phyloP scores from a whole-genome alignment of 2,113 vertebrate genomes.

The Coreoperca whiteheadi region DNA sequence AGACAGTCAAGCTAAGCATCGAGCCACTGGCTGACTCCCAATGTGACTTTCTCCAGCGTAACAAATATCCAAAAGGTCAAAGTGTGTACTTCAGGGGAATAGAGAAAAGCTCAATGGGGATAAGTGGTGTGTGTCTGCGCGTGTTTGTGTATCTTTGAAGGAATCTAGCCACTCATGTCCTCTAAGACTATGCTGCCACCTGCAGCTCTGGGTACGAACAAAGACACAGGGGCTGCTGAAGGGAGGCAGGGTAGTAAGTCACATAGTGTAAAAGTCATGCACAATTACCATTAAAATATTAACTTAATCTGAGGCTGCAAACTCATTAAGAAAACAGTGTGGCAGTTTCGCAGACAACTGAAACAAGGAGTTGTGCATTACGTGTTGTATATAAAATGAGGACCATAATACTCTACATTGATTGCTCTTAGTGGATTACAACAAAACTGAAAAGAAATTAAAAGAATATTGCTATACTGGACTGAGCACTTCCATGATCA shows the following conservation, averaged over 20 bases:
- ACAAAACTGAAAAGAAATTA: neutral
- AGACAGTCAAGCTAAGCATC: conserved; percentile 74
- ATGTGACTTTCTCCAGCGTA: conserved; percentile 83
- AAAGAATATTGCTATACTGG: neutral
- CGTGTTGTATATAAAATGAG: neutral
- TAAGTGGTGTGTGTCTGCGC: conserved; percentile 70
- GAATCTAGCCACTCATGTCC: conserved; percentile 72
- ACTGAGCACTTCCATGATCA: neutral
- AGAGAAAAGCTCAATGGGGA: conserved; percentile 71
- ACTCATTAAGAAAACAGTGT: conserved; percentile 12
- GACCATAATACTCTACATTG: neutral
- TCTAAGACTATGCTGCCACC: conserved; percentile 83
- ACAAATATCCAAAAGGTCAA: conserved; percentile 89
- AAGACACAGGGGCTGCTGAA: conserved; percentile 51
- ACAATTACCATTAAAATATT: conserved; percentile 30
- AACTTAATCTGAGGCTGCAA: conserved; percentile 19
- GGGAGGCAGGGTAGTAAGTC: conserved; percentile 28
- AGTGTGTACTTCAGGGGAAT: conserved; percentile 79
- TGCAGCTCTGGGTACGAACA: conserved; percentile 80
- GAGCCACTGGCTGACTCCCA: conserved; percentile 81
- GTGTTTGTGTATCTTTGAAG: conserved; percentile 69
- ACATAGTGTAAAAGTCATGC: conserved; percentile 36
- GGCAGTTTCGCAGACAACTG: neutral
- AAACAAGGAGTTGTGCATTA: neutral
- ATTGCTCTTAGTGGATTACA: neutral